A percentile compares a stretch with the other conserved stretches of the same genome.
Evolutionary conservation across 2,113 vertebrate species (phyloP).

Genomic region (Philantomba maxwellii): DNA sequence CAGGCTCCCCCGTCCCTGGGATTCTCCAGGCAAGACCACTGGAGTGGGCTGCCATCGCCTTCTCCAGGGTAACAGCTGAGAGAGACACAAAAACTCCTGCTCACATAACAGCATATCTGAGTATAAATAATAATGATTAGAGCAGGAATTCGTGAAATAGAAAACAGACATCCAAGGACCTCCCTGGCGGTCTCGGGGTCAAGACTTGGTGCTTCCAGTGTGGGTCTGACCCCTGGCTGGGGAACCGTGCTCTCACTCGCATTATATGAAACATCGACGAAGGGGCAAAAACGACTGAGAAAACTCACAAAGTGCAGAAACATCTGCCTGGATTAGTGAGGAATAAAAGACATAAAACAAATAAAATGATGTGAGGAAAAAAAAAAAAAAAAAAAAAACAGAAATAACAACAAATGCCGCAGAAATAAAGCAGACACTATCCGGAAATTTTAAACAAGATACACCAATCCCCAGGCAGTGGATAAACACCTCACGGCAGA

Average conservation of each 20-base stretch:
- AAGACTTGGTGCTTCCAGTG: neutral
- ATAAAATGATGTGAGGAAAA: fast-evolving
- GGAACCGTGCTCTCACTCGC: fast-evolving
- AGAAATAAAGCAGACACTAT: neutral
- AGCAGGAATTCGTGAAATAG: neutral
- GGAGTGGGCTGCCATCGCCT: too few relatives aligned
- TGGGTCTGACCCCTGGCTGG: neutral
- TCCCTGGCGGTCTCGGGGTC: neutral
- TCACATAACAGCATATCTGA: neutral
- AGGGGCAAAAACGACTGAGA: neutral
- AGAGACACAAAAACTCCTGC: neutral
- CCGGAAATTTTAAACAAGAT: neutral
- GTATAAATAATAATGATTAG: neutral
- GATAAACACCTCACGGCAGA: neutral
- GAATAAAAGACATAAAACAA: neutral
- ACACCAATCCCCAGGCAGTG: too few relatives aligned
- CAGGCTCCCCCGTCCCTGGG: too few relatives aligned
- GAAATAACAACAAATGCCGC: neutral
- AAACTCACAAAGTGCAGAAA: neutral
- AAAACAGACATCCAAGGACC: neutral
- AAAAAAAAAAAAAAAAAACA: too few relatives aligned
- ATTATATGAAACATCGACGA: too few relatives aligned
- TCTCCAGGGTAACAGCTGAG: too few relatives aligned
- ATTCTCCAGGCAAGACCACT: too few relatives aligned
- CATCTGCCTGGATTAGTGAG: neutral